phyloP scores from a whole-genome alignment of 2,113 vertebrate genomes.

The Aplodontia rufa region DNA sequence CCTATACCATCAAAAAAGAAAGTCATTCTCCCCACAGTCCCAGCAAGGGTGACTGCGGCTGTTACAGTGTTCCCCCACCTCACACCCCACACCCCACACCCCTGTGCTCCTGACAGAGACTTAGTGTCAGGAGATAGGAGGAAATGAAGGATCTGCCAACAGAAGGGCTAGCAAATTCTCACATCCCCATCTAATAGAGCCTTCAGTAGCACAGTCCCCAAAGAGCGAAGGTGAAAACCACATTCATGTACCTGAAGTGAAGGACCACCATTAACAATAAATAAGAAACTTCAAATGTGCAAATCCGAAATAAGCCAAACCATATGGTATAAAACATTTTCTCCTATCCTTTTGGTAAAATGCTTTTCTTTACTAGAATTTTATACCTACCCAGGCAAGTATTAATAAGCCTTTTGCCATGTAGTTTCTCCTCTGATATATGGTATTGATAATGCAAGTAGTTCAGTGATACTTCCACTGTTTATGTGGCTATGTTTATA shows the following conservation, averaged over 20 bases:
- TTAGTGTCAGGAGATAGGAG: not conserved
- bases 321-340: conserved; percentile 73
- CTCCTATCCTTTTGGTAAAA: conserved; percentile 59
- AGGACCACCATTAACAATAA: conserved; percentile 53
- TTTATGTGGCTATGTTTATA: conserved; percentile 66
- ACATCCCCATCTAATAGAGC: not conserved
- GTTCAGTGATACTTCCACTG: conserved; percentile 72
- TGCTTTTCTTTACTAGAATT: conserved; percentile 68
- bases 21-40: not conserved
- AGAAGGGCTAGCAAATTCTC: not conserved
- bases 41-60: accelerated
- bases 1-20: not conserved
- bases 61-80: accelerated
- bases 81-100: too few species aligned
- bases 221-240: conserved; percentile 51
- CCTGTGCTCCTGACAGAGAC: not conserved
- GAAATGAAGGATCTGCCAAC: not conserved
- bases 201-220: not conserved
- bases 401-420: conserved; percentile 69
- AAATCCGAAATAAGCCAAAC: conserved; percentile 70
- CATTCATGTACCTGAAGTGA: conserved; percentile 25
- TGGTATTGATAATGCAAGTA: conserved; percentile 68
- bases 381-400: conserved; percentile 63
- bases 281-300: conserved; percentile 56
- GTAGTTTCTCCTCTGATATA: conserved; percentile 61